Base-by-base conservation (phyloP, 53 echinoderm and acorn worm species). In the Patiria pectinifera region DNA sequence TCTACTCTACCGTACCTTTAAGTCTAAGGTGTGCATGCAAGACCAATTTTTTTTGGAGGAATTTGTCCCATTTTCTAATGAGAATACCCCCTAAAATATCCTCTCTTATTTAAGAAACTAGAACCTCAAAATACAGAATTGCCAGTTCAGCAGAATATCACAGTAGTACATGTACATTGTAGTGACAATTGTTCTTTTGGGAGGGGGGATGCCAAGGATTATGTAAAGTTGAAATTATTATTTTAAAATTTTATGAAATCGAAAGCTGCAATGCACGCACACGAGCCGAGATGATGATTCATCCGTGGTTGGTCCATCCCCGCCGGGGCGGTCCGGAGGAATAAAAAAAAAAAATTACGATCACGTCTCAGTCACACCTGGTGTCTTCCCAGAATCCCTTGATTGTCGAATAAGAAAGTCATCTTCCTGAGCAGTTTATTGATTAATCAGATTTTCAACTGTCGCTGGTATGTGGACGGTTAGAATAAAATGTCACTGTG, bases 311-410 rank as follows among this genome's bases (percentile, higher is more conserved):
- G 22, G 72, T n/a, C 23, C 16, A 74, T 69, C 72, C 86, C 86
- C 69, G 58, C 86, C 18, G 74, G 69, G 66, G 26, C 69, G 48
- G 46, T 14, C 60, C 58, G 6, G 22, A 2, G 59, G 48, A 23
- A 86, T 7, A 86, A 2, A 6, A 72, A 86, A 22, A 86, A 2
- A 6, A 72, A 46, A 53, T 53, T 53, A 8, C 53, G 47, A 58
- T 49, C n/a, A 26, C 21, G 69, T 87, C 87, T 26, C 59, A 24
- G 61, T 61, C 62, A 45, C 87, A 77, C 87, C 62, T 78, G 76
- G 59, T 61, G 87, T 78, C 78, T 87, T 87, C 87, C 60, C 44
- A 59, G 87, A 87, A 87, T 87, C 43, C 8, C 24, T 59, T 87
- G 21, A 62, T 62, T 77, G 48, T 60, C 78, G n/a, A 86, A 86